phyloP scores from a whole-genome alignment of 2,113 vertebrate genomes.

The Oryzias curvinotus region DNA sequence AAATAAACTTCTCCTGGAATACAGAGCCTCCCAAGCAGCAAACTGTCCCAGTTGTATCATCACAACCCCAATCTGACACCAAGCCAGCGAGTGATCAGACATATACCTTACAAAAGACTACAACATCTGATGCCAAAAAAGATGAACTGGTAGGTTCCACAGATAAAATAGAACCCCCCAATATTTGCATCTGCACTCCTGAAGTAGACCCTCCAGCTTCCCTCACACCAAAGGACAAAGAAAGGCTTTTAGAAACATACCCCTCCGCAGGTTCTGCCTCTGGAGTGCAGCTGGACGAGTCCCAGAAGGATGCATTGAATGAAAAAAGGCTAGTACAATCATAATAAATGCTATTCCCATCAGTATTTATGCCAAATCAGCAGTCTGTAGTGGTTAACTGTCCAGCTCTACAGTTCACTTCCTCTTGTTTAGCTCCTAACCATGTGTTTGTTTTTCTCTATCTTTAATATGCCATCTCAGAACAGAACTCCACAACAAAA shows the following conservation, averaged over 20 bases:
- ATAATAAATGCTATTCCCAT: slow-evolving; percentile 88
- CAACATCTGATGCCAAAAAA: slow-evolving; percentile 51
- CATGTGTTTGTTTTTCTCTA: slow-evolving; percentile 10
- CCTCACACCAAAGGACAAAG: slow-evolving; percentile 66
- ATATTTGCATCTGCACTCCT: slow-evolving; percentile 65
- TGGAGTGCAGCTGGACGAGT: slow-evolving; percentile 72
- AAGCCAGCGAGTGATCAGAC: slow-evolving; percentile 41
- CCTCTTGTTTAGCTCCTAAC: slow-evolving; percentile 13
- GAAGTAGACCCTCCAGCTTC: slow-evolving; percentile 67
- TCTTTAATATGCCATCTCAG: slow-evolving; percentile 7
- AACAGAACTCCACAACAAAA: slow-evolving; percentile 53
- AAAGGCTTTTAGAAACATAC: slow-evolving; percentile 64
- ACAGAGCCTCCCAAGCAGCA: slow-evolving; percentile 64
- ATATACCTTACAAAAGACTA: slow-evolving; percentile 43
- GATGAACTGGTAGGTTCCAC: slow-evolving; percentile 60
- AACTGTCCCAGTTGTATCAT: slow-evolving; percentile 57
- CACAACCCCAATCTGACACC: slow-evolving; percentile 69
- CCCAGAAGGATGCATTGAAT: slow-evolving; percentile 76
- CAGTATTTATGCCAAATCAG: slow-evolving; percentile 89
- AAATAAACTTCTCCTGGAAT: slow-evolving; percentile 83
- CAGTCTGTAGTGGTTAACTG: slow-evolving; percentile 38
- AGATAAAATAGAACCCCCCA: slow-evolving; percentile 51
- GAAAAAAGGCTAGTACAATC: slow-evolving; percentile 94
- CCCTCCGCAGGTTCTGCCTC: slow-evolving; percentile 61
- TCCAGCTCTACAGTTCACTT: slow-evolving; percentile 61